These are phyloP conservation scores for Thinocorus orbignyianus DNA, from an alignment of 2,113 vertebrate genomes.

Conservation along the genomic window DNA sequence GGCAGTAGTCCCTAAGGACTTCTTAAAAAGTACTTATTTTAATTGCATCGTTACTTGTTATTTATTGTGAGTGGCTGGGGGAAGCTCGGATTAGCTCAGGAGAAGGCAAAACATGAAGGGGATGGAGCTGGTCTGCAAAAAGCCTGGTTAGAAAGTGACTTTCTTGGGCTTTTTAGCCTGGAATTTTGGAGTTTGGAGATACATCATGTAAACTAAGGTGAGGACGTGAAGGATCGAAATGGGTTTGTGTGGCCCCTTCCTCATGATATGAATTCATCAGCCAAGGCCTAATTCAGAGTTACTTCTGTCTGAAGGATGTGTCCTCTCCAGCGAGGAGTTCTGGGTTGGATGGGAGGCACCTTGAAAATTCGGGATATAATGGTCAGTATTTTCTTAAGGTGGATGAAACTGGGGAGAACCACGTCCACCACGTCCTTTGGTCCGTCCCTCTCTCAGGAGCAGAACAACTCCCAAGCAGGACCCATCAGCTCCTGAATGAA, in stretches of 20 bases:
- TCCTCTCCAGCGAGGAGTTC: background rate
- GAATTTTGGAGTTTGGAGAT: background rate
- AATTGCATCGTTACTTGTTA: fast-evolving
- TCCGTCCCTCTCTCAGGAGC: background rate
- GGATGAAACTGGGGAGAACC: background rate
- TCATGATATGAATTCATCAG: background rate
- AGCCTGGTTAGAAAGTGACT: background rate
- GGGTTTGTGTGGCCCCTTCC: background rate
- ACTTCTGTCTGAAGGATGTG: background rate
- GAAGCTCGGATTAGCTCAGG: background rate
- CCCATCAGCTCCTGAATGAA: background rate
- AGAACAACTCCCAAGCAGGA: background rate
- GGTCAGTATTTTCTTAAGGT: background rate
- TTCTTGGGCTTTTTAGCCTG: background rate
- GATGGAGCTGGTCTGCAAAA: background rate
- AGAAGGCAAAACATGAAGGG: background rate
- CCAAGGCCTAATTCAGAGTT: background rate
- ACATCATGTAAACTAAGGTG: fast-evolving
- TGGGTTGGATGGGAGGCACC: background rate
- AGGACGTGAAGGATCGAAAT: background rate
- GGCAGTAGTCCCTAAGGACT: background rate
- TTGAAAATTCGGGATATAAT: background rate
- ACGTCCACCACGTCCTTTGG: fast-evolving
- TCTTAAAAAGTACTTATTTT: background rate
- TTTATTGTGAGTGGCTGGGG: background rate